Conservation (phyloP, 2,797 vertebrate species). For the Cryptoprocta ferox region DNA sequence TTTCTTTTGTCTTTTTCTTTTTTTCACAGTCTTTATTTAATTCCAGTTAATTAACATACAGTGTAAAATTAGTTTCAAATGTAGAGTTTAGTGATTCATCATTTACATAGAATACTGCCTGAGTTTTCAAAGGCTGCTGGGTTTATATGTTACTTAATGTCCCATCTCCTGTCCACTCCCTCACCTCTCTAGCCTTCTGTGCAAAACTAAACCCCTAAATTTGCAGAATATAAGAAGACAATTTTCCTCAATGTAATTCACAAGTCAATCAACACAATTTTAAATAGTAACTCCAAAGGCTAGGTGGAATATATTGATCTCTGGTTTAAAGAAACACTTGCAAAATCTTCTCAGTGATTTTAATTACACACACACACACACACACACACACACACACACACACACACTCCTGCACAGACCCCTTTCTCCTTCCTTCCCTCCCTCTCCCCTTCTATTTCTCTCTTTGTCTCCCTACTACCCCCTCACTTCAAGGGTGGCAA, state of each 20-base stretch:
- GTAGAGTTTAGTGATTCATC: background rate
- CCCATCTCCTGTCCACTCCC: background rate
- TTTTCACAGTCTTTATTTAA: background rate
- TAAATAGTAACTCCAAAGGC: background rate
- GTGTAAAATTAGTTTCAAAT: background rate
- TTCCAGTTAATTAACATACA: background rate
- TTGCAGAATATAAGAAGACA: background rate
- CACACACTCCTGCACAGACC: background rate
- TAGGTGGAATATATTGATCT: background rate
- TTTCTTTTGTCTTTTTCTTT: too few relatives aligned
- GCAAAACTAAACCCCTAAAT: background rate
- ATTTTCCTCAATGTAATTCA: background rate
- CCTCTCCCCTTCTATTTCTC: background rate
- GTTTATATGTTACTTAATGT: background rate
- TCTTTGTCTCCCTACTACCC: background rate
- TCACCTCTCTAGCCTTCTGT: background rate
- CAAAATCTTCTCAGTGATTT: background rate
- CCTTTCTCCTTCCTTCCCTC: background rate
- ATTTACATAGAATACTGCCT: background rate
- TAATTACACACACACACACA: background rate
- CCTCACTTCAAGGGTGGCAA: background rate
- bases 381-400: too few relatives aligned
- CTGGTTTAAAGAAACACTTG: background rate
- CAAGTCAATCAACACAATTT: background rate
- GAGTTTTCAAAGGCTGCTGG: background rate